Percentiles rank a stretch among this genome's conserved stretches.
Conservation (phyloP, 2,113 vertebrate genomes). For the Myotis yumanensis region DNA sequence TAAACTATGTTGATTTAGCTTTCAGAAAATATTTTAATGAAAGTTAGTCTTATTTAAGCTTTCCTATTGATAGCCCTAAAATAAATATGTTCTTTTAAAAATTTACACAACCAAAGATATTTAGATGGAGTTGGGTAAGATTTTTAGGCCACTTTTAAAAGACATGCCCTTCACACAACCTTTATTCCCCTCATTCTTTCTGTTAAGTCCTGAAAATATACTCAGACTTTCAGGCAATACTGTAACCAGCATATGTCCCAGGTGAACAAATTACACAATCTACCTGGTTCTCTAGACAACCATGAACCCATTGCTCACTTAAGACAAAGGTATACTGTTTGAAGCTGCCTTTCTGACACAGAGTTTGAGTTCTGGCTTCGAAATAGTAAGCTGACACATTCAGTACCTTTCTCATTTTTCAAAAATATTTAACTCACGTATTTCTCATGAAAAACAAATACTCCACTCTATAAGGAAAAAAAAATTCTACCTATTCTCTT, state of each 20-base stretch:
- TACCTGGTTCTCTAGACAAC: background rate
- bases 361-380: background rate
- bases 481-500: background rate
- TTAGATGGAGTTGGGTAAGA: background rate
- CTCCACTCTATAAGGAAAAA: background rate
- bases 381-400: background rate
- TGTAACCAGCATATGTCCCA: background rate
- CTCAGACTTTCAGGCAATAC: background rate
- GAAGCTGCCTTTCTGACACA: background rate
- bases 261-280: background rate
- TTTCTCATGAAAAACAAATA: constrained; percentile 36
- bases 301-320: background rate
- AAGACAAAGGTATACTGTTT: background rate
- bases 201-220: background rate
- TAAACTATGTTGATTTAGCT: constrained; percentile 39
- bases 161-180: background rate
- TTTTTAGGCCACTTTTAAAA: constrained; percentile 1
- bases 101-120: background rate
- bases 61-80: background rate
- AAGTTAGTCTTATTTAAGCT: constrained; percentile 14
- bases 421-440: background rate
- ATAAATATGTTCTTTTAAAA: background rate
- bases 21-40: constrained; percentile 49
- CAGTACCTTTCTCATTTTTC: background rate
- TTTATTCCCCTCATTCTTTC: background rate